Conservation (phyloP, 2,797 vertebrate species). For the Avahi laniger region DNA sequence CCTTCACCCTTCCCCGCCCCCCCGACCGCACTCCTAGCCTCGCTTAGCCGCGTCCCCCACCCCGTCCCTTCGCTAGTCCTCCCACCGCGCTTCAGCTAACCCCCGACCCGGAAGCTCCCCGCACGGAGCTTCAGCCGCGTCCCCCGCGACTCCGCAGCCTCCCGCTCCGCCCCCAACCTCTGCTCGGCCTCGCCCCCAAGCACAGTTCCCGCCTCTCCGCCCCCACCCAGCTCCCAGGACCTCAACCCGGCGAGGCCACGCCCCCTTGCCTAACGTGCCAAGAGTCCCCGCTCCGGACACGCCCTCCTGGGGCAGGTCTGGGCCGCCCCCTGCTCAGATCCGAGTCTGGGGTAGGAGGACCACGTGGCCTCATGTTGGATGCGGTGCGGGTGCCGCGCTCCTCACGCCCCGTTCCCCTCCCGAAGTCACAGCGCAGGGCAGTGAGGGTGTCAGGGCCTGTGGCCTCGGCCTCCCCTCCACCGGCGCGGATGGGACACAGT, state of each 20-base stretch:
- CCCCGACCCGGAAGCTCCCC: not conserved
- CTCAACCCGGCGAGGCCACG: not conserved
- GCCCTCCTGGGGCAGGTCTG: rapidly evolving
- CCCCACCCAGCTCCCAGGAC: rapidly evolving
- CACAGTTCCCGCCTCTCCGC: too few relatives aligned
- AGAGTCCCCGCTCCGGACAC: too few relatives aligned
- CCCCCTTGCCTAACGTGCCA: rapidly evolving
- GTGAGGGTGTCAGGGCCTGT: not conserved
- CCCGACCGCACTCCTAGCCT: too few relatives aligned
- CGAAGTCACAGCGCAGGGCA: not conserved
- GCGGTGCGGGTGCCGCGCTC: rapidly evolving
- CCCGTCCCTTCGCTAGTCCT: not conserved
- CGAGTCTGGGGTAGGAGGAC: rapidly evolving
- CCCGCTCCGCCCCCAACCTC: too few relatives aligned
- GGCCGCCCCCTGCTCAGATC: rapidly evolving
- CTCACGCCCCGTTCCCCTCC: not conserved
- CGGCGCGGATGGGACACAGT: too few relatives aligned
- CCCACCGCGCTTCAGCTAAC: not conserved
- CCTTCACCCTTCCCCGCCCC: too few relatives aligned
- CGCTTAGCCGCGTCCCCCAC: too few relatives aligned
- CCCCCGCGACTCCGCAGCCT: not conserved
- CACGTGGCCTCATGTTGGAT: not conserved
- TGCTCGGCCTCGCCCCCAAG: too few relatives aligned
- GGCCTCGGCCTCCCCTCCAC: not conserved
- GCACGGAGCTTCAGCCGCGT: rapidly evolving